Evolutionary conservation across 2,797 vertebrate species (phyloP), one percentile per base, ranked within the genome.

Genomic region (Cyclura pinguis): DNA sequence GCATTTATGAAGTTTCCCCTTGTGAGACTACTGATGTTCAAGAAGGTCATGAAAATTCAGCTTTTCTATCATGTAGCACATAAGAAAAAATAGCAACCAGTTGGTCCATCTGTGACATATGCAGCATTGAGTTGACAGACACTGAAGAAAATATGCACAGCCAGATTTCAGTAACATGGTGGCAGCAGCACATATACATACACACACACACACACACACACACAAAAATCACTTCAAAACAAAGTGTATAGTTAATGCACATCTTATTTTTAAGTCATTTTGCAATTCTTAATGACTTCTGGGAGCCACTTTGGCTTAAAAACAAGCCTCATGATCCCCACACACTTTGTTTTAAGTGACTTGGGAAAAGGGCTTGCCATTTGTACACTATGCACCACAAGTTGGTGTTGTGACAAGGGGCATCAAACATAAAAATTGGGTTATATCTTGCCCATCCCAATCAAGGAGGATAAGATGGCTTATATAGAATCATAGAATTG

Each of bases 31-130:
- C 32, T 76, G 85, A 35, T 52, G 32, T 6, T 57, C 55, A 10
- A 42, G n/a, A 86, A 86, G 35, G 72, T 76, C 85, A 76, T 50
- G 47, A 80, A 87, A 18, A 52, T 80, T 52, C 42, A n/a, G 9
- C 59, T 24, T 38, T 59, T 84, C 82, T 64, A 7, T 38, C 42
- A 1, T 35, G 32, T 35, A 64, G 1, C 2, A 29, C 38, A 64
- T 47, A 78, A 78, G 29, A 67, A 27, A 80, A 80, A 35, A 10
- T 83, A 12, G 12, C 6, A 80, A 32, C 35, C 18, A 35, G 29
- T 55, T 87, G 52, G n/a, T 4, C 50, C 35, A 16, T 50, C 62
- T 35, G 6, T 87, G 85, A 69, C 20, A 64, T 38, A 35, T 84
- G 5, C 24, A 59, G 22, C 22, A 80, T 7, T 67, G 42, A 87